phyloP scores from a whole-genome alignment of 2,888 invertebrate genomes.

The Ormyrus rosae region DNA sequence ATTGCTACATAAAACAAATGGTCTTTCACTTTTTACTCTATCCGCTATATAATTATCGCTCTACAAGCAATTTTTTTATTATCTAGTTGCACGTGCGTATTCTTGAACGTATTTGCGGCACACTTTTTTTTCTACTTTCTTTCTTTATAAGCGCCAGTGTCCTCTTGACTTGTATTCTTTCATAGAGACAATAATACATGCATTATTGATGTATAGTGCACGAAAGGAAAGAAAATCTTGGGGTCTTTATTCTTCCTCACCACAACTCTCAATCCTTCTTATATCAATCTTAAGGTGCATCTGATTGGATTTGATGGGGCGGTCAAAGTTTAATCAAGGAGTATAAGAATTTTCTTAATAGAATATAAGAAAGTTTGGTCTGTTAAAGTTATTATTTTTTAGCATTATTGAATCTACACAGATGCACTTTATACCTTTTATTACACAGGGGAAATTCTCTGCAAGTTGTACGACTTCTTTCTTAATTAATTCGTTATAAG shows the following conservation, averaged over 20 bases:
- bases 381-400: neutral
- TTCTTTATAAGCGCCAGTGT: slow-evolving; percentile 39
- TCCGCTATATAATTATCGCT: neutral
- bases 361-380: neutral
- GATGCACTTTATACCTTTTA: slow-evolving; percentile 2
- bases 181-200: slow-evolving; percentile 32
- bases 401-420: slow-evolving; percentile 8
- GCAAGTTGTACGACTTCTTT: slow-evolving; percentile 27
- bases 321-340: neutral
- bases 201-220: slow-evolving; percentile 48
- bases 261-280: slow-evolving; percentile 51
- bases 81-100: slow-evolving; percentile 16
- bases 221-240: slow-evolving; percentile 51
- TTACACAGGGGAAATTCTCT: slow-evolving; percentile 32
- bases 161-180: slow-evolving; percentile 41
- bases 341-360: too few species aligned
- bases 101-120: slow-evolving; percentile 5
- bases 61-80: neutral
- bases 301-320: neutral
- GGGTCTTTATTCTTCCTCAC: slow-evolving; percentile 50
- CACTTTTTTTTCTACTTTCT: slow-evolving; percentile 22
- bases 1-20: neutral
- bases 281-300: slow-evolving; percentile 15
- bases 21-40: slow-evolving; percentile 15
- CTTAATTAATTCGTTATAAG: too few species aligned